Conservation (phyloP, 2,888 invertebrate genomes). For the Blera fallax region DNA sequence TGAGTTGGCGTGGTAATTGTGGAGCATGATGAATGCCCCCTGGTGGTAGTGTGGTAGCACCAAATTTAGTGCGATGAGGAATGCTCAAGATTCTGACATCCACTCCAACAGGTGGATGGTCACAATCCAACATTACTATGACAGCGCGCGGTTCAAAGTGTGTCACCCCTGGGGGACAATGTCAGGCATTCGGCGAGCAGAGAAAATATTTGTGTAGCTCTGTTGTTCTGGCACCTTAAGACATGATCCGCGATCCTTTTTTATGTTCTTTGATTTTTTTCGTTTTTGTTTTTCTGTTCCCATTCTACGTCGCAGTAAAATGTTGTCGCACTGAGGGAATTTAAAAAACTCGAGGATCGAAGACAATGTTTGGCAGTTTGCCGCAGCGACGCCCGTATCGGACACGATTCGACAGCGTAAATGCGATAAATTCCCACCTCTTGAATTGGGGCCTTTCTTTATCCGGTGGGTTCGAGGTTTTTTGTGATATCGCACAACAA, state of each 20-base stretch:
- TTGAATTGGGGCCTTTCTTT: constrained; percentile 13
- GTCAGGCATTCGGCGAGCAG: neutral
- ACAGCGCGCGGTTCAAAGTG: constrained; percentile 47
- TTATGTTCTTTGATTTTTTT: neutral
- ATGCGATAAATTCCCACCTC: constrained; percentile 59
- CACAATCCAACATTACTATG: neutral
- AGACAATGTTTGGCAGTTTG: constrained; percentile 47
- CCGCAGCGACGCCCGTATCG: constrained; percentile 25
- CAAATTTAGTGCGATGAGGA: constrained; percentile 68
- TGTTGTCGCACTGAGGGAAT: constrained; percentile 5
- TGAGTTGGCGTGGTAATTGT: constrained; percentile 61
- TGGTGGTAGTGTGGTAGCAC: constrained; percentile 7
- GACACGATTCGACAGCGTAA: constrained; percentile 52
- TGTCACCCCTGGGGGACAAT: constrained; percentile 35
- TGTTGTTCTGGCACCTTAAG: constrained; percentile 18
- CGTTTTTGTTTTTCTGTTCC: constrained; percentile 5
- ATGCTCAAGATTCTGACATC: constrained; percentile 18
- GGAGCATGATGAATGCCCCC: constrained; percentile 55
- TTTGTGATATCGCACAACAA: constrained; percentile 50
- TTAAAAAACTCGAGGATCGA: constrained; percentile 36
- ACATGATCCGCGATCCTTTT: constrained; percentile 36
- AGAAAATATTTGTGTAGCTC: constrained; percentile 23
- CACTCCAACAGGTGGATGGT: constrained; percentile 57
- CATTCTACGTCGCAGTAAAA: constrained; percentile 9
- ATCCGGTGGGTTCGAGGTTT: constrained; percentile 32